Percentiles rank a stretch among this genome's conserved stretches.
Conservation (phyloP, 2,888 invertebrate species). For the Rhopalosiphum nymphaeae region DNA sequence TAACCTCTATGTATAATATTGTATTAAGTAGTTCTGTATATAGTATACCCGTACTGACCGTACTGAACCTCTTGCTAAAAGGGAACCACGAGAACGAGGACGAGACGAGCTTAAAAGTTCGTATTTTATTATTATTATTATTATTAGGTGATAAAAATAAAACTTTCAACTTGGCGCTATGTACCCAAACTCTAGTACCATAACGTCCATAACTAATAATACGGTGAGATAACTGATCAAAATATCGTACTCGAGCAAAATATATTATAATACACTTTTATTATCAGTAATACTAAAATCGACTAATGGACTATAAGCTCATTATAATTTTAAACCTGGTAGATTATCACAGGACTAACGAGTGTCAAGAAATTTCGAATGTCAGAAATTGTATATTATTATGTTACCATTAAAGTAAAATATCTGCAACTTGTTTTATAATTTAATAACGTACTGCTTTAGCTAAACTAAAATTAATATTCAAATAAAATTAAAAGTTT, state of each 20-base stretch:
- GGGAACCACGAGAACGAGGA: neutral
- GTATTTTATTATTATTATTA: neutral
- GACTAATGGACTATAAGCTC: neutral
- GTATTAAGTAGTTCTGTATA: neutral
- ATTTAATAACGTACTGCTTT: no score
- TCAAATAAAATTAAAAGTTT: neutral
- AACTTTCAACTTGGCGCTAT: neutral
- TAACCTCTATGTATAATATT: constrained; percentile 37
- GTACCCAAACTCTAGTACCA: neutral
- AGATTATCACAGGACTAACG: neutral
- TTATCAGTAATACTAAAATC: neutral
- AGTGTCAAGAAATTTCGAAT: neutral
- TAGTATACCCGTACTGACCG: neutral
- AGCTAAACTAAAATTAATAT: neutral
- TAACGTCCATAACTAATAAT: neutral
- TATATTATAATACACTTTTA: neutral
- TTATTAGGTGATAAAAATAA: neutral
- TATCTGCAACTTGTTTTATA: neutral
- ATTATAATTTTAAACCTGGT: neutral
- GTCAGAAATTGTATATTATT: neutral
- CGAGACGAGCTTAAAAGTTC: neutral
- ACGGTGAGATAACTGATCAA: neutral
- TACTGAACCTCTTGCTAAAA: neutral
- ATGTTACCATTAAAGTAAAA: neutral
- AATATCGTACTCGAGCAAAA: neutral